Percentiles rank a stretch among this genome's conserved stretches.
phyloP scores from a whole-genome alignment of 2,888 invertebrate genomes.

The Thecophora atra region DNA sequence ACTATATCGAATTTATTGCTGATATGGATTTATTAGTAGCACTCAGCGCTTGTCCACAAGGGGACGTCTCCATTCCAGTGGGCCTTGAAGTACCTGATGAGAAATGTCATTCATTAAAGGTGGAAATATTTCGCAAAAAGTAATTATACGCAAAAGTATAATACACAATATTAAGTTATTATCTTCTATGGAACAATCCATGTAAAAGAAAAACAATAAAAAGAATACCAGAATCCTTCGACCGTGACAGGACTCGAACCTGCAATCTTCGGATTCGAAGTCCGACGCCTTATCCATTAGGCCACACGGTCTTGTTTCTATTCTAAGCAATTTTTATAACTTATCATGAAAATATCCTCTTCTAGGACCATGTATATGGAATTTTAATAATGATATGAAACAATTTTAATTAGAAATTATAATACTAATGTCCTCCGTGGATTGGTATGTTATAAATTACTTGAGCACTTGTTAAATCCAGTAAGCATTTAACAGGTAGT shows the following conservation, averaged over 20 bases:
- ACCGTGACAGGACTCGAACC: slow-evolving; percentile 68
- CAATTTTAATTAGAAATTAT: too few species aligned
- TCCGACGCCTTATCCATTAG: slow-evolving; percentile 68
- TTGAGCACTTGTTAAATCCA: too few species aligned
- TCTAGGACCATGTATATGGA: too few species aligned
- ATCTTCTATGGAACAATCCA: too few species aligned
- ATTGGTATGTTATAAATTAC: too few species aligned
- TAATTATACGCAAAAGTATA: slow-evolving; percentile 4
- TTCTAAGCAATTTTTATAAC: too few species aligned
- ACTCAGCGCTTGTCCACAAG: slow-evolving; percentile 67
- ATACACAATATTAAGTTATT: too few species aligned
- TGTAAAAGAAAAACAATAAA: slow-evolving; percentile 12
- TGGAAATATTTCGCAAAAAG: slow-evolving; percentile 63
- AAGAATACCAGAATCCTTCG: slow-evolving; percentile 44
- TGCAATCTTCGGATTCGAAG: slow-evolving; percentile 68
- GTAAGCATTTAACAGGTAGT: too few species aligned
- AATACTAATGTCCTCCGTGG: too few species aligned
- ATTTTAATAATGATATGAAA: too few species aligned
- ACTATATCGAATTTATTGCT: slow-evolving; percentile 68
- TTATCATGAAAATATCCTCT: too few species aligned
- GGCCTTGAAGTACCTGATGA: slow-evolving; percentile 64
- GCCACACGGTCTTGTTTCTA: slow-evolving; percentile 63
- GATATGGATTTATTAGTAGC: slow-evolving; percentile 68
- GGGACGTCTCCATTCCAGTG: slow-evolving; percentile 66
- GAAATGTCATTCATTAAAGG: slow-evolving; percentile 64